Evolutionary conservation across 1,140 invertebrate species (phyloP).

Genomic region (Magallana gigas): DNA sequence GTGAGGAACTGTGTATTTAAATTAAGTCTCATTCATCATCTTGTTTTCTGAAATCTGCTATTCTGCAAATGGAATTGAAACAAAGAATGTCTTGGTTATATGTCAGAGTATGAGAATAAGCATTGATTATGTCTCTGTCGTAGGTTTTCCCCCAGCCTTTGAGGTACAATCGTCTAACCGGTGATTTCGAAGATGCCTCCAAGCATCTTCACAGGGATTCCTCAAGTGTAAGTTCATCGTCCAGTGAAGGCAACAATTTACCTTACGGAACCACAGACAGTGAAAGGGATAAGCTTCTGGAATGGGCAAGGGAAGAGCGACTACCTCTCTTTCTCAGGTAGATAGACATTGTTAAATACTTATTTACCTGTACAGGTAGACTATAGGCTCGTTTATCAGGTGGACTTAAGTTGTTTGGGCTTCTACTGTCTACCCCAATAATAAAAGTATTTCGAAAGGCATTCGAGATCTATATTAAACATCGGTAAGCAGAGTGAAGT

Average conservation of each 20-base stretch:
- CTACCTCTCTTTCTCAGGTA: constrained; percentile 78
- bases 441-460: constrained; percentile 25
- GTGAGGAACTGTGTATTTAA: no score
- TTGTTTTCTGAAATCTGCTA: no score
- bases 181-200: constrained; percentile 75
- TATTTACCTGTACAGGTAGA: constrained; percentile 9
- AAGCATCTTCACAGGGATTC: background rate
- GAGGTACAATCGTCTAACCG: constrained; percentile 76
- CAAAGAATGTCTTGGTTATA: no score
- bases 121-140: no score
- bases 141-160: constrained; percentile 77
- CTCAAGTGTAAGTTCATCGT: background rate
- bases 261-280: constrained; percentile 75
- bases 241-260: background rate
- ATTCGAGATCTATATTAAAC: constrained; percentile 5
- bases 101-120: no score
- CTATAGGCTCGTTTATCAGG: background rate
- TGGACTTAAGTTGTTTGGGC: constrained; percentile 13
- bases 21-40: no score
- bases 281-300: constrained; percentile 75
- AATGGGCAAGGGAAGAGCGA: constrained; percentile 77
- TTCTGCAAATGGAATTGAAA: no score
- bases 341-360: background rate
- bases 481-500: background rate
- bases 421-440: background rate